Percentiles rank a stretch among this genome's conserved stretches.
phyloP scores from a whole-genome alignment of 2,113 vertebrate genomes.

The Coreoperca whiteheadi region DNA sequence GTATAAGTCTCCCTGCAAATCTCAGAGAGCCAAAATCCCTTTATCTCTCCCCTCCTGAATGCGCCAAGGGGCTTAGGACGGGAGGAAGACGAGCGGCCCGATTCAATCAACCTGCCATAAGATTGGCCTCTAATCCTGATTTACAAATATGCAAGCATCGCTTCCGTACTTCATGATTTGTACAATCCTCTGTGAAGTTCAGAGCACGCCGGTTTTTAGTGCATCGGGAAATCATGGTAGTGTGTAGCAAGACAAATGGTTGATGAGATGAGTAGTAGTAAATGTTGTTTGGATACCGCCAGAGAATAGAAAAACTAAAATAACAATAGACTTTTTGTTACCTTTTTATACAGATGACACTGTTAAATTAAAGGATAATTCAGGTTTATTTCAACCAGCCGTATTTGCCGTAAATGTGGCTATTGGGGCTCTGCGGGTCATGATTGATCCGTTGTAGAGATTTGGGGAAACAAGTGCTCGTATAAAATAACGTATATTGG shows the following conservation, averaged over 20 bases:
- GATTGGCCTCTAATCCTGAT: constrained; percentile 81
- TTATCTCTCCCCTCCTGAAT: constrained; percentile 80
- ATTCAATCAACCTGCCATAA: constrained; percentile 80
- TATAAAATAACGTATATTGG: background rate
- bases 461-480: background rate
- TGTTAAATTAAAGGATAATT: background rate
- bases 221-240: constrained; percentile 10
- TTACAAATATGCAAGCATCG: constrained; percentile 80
- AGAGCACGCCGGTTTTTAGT: constrained; percentile 14
- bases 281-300: background rate
- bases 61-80: constrained; percentile 76
- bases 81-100: constrained; percentile 71
- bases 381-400: background rate
- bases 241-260: constrained; percentile 10
- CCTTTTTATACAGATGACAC: background rate
- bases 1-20: constrained; percentile 74
- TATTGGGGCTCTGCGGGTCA: background rate
- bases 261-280: background rate
- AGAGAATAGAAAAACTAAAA: background rate
- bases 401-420: background rate
- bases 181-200: constrained; percentile 60
- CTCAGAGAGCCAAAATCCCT: constrained; percentile 80
- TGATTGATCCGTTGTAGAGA: background rate
- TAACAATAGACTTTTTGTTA: background rate
- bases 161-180: constrained; percentile 50